phyloP scores from a whole-genome alignment of 2,888 invertebrate genomes.

The Orthosia cruda region DNA sequence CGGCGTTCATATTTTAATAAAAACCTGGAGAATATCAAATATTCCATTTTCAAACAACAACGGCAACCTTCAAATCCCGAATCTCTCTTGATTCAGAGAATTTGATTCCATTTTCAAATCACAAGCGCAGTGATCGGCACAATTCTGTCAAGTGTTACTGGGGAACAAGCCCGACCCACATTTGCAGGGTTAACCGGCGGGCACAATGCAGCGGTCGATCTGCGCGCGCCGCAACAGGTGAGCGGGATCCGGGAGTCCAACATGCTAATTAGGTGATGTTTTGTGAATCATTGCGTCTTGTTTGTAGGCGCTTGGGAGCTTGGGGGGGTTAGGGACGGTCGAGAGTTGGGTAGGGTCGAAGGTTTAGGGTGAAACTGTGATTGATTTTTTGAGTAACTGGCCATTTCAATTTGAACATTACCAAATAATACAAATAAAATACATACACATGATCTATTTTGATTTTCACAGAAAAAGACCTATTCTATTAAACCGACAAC shows the following conservation, averaged over 20 bases:
- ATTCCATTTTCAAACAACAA: not conserved
- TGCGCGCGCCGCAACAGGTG: constrained; percentile 91
- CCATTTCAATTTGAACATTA: not conserved
- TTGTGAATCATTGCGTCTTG: constrained; percentile 40
- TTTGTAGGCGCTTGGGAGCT: not conserved
- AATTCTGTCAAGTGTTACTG: constrained; percentile 68
- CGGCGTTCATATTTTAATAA: not conserved
- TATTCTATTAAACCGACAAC: no score
- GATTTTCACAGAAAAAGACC: no score
- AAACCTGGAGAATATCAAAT: not conserved
- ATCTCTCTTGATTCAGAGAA: not conserved
- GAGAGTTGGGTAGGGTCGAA: not conserved
- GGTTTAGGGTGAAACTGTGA: not conserved
- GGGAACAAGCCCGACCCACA: constrained; percentile 67
- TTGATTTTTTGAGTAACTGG: not conserved
- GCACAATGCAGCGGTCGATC: constrained; percentile 86
- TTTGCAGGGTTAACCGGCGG: constrained; percentile 77
- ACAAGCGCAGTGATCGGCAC: constrained; percentile 47
- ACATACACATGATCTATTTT: no score
- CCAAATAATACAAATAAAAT: no score
- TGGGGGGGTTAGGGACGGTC: not conserved
- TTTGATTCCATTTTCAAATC: constrained; percentile 43
- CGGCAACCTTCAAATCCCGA: constrained; percentile 10
- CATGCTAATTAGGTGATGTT: constrained; percentile 62
- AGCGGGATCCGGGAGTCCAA: constrained; percentile 59